Evolutionary conservation across 1,140 invertebrate species (phyloP).

Genomic region (Drosophila paulistorum): DNA sequence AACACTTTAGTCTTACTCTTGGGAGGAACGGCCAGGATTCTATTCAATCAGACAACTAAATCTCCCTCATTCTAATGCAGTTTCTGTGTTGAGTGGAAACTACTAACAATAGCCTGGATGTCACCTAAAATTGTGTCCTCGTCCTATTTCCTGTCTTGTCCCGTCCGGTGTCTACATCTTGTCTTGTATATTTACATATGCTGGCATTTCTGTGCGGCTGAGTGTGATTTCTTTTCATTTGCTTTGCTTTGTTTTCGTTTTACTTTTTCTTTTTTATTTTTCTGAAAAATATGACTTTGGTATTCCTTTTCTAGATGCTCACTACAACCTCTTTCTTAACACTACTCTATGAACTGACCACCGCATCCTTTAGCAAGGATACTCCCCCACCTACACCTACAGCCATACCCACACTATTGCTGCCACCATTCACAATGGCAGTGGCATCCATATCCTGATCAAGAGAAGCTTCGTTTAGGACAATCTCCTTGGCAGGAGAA

Average conservation of each 20-base stretch:
- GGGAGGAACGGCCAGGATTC: not conserved
- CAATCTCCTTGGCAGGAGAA: slow-evolving; percentile 33
- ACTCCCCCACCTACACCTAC: slow-evolving; percentile 31
- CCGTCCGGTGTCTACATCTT: not conserved
- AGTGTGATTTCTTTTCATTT: slow-evolving; percentile 41
- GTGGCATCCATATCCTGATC: slow-evolving; percentile 44
- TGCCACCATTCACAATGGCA: slow-evolving; percentile 48
- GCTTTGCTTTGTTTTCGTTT: slow-evolving; percentile 37
- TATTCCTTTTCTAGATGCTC: slow-evolving; percentile 56
- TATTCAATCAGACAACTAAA: slow-evolving; percentile 4
- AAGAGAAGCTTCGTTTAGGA: slow-evolving; percentile 25
- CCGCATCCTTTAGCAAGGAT: slow-evolving; percentile 62
- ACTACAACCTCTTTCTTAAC: slow-evolving; percentile 6
- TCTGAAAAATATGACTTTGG: slow-evolving; percentile 82
- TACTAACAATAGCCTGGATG: slow-evolving; percentile 26
- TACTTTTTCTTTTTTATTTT: slow-evolving; percentile 67
- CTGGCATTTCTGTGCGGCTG: slow-evolving; percentile 42
- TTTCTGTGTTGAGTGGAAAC: slow-evolving; percentile 31
- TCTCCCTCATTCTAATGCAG: slow-evolving; percentile 39
- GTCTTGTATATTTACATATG: slow-evolving; percentile 19
- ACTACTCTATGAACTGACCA: slow-evolving; percentile 62
- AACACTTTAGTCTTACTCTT: slow-evolving; percentile 48
- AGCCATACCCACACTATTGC: slow-evolving; percentile 12
- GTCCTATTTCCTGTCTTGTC: slow-evolving; percentile 6
- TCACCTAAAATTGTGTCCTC: slow-evolving; percentile 8